Conservation (phyloP, 2,113 vertebrate species). For the Aythya baeri region DNA sequence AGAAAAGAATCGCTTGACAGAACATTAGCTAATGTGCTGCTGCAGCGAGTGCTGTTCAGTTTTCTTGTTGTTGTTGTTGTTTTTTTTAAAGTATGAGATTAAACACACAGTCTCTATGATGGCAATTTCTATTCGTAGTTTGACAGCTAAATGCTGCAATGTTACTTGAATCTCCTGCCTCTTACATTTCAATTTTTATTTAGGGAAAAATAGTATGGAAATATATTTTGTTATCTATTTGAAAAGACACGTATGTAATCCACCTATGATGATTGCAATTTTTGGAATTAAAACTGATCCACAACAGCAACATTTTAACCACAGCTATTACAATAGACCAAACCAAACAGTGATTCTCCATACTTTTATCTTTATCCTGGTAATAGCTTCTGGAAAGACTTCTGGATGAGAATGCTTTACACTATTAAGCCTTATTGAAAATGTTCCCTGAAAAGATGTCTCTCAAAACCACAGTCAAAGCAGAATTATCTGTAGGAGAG, state of each 20-base stretch:
- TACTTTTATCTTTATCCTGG: background rate
- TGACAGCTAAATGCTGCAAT: slow-evolving; percentile 65
- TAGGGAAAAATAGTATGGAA: slow-evolving; percentile 55
- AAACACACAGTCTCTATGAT: slow-evolving; percentile 14
- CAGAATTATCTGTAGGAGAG: background rate
- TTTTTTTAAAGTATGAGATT: slow-evolving; percentile 2
- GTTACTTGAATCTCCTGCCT: slow-evolving; percentile 68
- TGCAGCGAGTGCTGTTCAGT: background rate
- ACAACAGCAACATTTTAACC: slow-evolving; percentile 63
- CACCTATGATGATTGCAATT: slow-evolving; percentile 68
- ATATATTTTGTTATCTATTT: slow-evolving; percentile 65
- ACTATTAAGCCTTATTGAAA: background rate
- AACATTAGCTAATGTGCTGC: background rate
- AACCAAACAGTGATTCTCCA: slow-evolving; percentile 18
- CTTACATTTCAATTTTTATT: slow-evolving; percentile 66
- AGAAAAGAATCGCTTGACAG: background rate
- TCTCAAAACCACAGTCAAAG: background rate
- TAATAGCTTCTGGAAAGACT: background rate
- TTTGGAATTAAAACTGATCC: slow-evolving; percentile 66
- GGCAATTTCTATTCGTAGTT: slow-evolving; percentile 59
- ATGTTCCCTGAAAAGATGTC: background rate
- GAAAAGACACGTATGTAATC: slow-evolving; percentile 68
- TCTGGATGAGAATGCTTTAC: background rate
- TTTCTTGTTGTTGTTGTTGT: too few relatives aligned
- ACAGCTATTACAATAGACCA: slow-evolving; percentile 57